Evolutionary conservation across 2,888 invertebrate genomes (phyloP), one percentile per base, ranked within the genome.

Genomic region (Epirrhoe alternata): DNA sequence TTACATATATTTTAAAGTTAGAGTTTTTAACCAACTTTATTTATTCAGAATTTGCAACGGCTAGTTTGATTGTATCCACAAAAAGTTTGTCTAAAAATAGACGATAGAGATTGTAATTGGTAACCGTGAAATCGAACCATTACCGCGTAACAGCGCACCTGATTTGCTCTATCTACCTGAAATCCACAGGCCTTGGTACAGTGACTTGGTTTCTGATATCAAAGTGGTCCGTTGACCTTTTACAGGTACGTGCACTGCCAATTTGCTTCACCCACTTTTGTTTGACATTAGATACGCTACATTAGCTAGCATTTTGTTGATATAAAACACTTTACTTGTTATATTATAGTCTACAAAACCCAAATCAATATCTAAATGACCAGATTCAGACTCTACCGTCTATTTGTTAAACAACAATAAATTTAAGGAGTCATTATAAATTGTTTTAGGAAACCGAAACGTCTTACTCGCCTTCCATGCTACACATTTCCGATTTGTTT

Each of bases 191-290:
- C 92, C 92, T 91, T 92, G 92, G 83, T 88, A 89, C 82, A 90
- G 86, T 91, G 90, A 92, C 92, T 92, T 89, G 89, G 88, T 90
- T 91, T 86, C 88, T 52, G 87, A 89, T 92, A 89, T 86, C 85
- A 83, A 81, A 84, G 79, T 86, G 86, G 87, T 88, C 86, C 88
- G 86, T 88, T 92, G 90, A 92, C 89, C 89, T 91, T 91, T 91
- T 87, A 83, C 87, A 82, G 83, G 82, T 83, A 80, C 76, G 79
- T 77, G 83, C 82, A 84, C 82, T 84, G 83, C 83, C 81, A 79
- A 74, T 79, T 80, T 76, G 75, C 74, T 80, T 80, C 74, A 79
- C 72, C 75, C 45, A 68, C 64, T 68, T 74, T 74, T 69, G 74
- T 78, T 71, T 73, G 64, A 70, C 67, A 73, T 74, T 73, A 64